Conservation (phyloP, 2,888 invertebrate genomes). For the Antheraea yamamai region DNA sequence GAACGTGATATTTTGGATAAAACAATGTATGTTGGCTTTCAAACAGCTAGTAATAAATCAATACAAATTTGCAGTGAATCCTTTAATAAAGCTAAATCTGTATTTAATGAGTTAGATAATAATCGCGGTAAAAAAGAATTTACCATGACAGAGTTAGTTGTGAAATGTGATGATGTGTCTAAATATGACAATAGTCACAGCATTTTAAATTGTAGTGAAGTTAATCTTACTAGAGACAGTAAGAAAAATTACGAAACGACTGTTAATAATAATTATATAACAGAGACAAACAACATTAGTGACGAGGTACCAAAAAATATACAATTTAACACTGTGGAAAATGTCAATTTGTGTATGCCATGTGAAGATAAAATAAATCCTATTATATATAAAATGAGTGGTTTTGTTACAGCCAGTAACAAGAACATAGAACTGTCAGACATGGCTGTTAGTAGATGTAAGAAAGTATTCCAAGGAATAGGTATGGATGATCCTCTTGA, state of each 20-base stretch:
- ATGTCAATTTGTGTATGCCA: background rate
- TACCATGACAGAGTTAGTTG: slow-evolving; percentile 50
- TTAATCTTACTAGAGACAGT: background rate
- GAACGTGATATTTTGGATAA: slow-evolving; percentile 52
- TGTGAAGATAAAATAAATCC: background rate
- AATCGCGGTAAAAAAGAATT: slow-evolving; percentile 30
- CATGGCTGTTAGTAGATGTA: slow-evolving; percentile 38
- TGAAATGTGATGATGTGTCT: slow-evolving; percentile 37
- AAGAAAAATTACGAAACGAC: background rate
- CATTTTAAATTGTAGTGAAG: slow-evolving; percentile 2
- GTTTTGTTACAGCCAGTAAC: slow-evolving; percentile 58
- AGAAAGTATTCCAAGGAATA: slow-evolving; percentile 44
- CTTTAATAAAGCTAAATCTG: slow-evolving; percentile 57
- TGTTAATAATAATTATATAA: background rate
- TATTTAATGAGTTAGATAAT: slow-evolving; percentile 43
- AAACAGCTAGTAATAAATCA: slow-evolving; percentile 69
- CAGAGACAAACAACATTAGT: background rate
- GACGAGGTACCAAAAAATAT: background rate
- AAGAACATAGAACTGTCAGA: slow-evolving; percentile 54
- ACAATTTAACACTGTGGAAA: background rate
- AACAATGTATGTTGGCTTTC: slow-evolving; percentile 70
- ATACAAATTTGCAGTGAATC: slow-evolving; percentile 62
- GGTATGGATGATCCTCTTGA: slow-evolving; percentile 24
- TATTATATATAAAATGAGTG: slow-evolving; percentile 30
- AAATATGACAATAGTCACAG: slow-evolving; percentile 14